Evolutionary conservation across 2,888 invertebrate species (phyloP), one percentile per base, ranked within the genome.

Genomic region (Pecten maximus): DNA sequence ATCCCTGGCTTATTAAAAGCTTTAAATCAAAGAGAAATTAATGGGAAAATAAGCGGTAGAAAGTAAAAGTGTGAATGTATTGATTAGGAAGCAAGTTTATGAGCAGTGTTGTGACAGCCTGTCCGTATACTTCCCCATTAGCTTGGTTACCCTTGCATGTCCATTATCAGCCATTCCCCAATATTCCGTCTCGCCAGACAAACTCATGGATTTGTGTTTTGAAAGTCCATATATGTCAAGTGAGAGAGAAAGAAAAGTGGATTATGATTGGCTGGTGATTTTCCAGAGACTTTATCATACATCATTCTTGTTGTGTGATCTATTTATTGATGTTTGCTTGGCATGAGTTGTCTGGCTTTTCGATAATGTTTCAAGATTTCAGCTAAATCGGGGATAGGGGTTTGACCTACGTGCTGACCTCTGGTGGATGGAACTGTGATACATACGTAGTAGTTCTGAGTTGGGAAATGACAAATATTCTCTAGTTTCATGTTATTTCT

Each of bases 251-350:
- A 74, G 74, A 35, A 74, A 4, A 10, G 23, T 28, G 35, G 6
- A 10, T 74, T n/a, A 35, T 28, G 74, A 74, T 74, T 74, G 74
- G 74, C 35, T 74, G 74, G 35, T 15, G 0, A 10, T 74, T 28
- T 74, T 74, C 74, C 74, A 74, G 60, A 60, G 28, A 60, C 60
- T 28, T 28, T n/a, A 60, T 8, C 35, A 35, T 28, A 74, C 35
- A 74, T 74, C 35, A 74, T 74, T 74, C 35, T 74, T 74, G 74
- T 74, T 35, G 28, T 74, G 74, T 35, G 12, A 35, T 44, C 44
- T 74, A 35, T 74, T 74, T 74, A 74, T 74, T 74, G 74, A 23
- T 74, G 15, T 74, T 74, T 74, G 74, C 35, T 54, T 15, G 74
- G 23, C 35, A 35, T 74, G 74, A 74, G 74, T 16, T 35, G 74